Base-by-base conservation (phyloP, 2,797 vertebrate genomes). In the Rhabdomys pumilio region DNA sequence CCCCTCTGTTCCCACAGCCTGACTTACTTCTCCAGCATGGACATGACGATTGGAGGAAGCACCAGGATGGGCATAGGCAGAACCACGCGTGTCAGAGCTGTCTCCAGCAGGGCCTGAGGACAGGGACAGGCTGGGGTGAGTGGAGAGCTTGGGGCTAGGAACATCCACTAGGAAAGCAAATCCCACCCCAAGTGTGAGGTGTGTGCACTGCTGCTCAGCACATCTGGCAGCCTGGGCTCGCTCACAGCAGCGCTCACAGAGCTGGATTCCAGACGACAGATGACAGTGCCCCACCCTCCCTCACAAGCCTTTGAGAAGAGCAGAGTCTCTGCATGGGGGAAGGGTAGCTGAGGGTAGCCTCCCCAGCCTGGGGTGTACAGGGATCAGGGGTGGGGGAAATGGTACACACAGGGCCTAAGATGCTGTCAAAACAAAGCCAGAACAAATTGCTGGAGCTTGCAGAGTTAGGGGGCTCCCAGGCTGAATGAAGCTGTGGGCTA, bases 21-120 rank as follows among this genome's bases (percentile, higher is more conserved):
- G 8, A 98, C 99, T 99, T 98, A 99, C 99, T 99, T 99, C 98
- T 99, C 99, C 98, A 99, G 98, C 79, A 98, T 94, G 90, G 99
- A 98, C 99, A 99, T 99, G 98, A 99, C 97, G 94, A 99, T 97
- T 6, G 99, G 99, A 91, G 99, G 99, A 84, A 99, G 99, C 96
- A 99, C 98, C 98, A 99, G 99, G 90, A 99, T 99, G 19, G 99
- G 99, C 99, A 99, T 99, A 0, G 99, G 99, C 44, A 99, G 98
- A 91, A 99, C 99, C 95, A 99, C 98, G 94, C 99, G 98, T 3
- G 99, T 99, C 98, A 99, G 98, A 19, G 99, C 99, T 0, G 99
- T 99, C 98, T 99, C 99, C 86, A 99, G 84, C 96, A 99, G 99
- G 57, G 99, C 99, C 99, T 99, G 98, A 57, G 94, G 96, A 86